Base-by-base conservation (phyloP, 2,113 vertebrate genomes). In the Epinephelus moara region DNA sequence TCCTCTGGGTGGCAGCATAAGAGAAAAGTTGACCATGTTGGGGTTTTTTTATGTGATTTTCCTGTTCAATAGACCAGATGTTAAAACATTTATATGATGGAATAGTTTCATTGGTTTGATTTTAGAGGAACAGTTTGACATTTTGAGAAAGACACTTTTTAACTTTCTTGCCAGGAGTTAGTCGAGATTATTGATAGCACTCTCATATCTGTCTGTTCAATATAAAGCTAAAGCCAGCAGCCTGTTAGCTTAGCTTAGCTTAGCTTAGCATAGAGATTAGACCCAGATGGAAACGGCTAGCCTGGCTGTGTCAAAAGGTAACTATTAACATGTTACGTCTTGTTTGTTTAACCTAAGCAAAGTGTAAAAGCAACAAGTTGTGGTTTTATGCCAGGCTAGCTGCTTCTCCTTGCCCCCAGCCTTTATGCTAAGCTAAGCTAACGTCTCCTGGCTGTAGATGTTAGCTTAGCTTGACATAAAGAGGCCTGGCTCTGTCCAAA, bases 1-100 rank as follows among this genome's bases (percentile, higher is more conserved):
- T 97, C 68, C 90, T 97, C 52, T 98, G 97, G 96, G 94, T 97
- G 90, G 95, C 95, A 78, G 92, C 88, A 18, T 94, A 66, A 75
- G 8, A 21, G 25, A 50, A 55, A 73, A 42, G 23, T 37, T 30
- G 30, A 23, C 17, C 55, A 4, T 57, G 33, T 25, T 3, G 33
- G 9, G 8, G 33, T n/a, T 75, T 52, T 67, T 19, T 13, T 19
- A 14, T 62, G n/a, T 37, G 33, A 37, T 4, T 49, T 71, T 60
- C 4, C 49, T 78, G 23, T 37, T 55, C 52, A 57, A 42, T 21
- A 17, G 21, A 67, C 19, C 5, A 45, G 2, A 63, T 47, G 23
- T 53, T 49, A 49, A 75, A 13, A 19, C 30, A 50, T 61, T 50
- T 73, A 57, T 68, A 45, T 27, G 23, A 61, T 67, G 19, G 49